Evolutionary conservation across 1,140 invertebrate genomes (phyloP).

Genomic region (Heliconius hermathena): DNA sequence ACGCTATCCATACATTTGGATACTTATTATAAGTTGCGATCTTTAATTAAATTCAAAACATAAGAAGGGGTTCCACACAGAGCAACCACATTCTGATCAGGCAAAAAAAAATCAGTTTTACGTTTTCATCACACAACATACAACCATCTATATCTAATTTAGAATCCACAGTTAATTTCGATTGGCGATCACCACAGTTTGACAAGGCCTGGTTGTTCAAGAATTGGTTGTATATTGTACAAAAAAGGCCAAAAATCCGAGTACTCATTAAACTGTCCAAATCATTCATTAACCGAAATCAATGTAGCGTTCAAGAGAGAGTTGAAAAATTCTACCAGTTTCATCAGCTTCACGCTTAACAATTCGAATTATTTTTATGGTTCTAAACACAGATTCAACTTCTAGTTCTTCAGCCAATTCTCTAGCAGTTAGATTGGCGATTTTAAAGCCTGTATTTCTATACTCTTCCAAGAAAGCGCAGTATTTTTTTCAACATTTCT

Average conservation of each 20-base stretch:
- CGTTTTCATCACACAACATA: too few species aligned
- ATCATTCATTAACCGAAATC: constrained; percentile 13
- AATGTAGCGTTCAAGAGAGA: constrained; percentile 2
- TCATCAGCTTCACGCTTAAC: constrained; percentile 44
- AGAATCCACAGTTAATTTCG: too few species aligned
- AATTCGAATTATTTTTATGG: constrained; percentile 43
- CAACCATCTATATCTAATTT: too few species aligned
- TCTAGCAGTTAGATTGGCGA: constrained; percentile 49
- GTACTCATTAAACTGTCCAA: constrained; percentile 26
- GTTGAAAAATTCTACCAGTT: constrained; percentile 23
- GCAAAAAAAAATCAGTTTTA: too few species aligned
- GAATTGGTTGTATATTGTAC: constrained; percentile 46
- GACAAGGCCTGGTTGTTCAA: constrained; percentile 40
- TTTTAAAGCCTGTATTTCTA: constrained; percentile 52
- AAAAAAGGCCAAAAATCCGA: constrained; percentile 44
- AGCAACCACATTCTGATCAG: too few species aligned
- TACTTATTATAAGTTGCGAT: too few species aligned
- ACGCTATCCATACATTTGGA: too few species aligned
- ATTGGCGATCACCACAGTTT: constrained; percentile 37
- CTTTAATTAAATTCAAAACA: too few species aligned
- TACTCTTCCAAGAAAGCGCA: constrained; percentile 51
- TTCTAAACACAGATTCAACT: constrained; percentile 45
- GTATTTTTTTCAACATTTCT: constrained; percentile 46
- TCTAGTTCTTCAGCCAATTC: constrained; percentile 46
- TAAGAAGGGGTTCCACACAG: too few species aligned